These are phyloP conservation scores for Tipula lateralis DNA, from an alignment of 2,888 invertebrate genomes.

Conservation along the genomic window DNA sequence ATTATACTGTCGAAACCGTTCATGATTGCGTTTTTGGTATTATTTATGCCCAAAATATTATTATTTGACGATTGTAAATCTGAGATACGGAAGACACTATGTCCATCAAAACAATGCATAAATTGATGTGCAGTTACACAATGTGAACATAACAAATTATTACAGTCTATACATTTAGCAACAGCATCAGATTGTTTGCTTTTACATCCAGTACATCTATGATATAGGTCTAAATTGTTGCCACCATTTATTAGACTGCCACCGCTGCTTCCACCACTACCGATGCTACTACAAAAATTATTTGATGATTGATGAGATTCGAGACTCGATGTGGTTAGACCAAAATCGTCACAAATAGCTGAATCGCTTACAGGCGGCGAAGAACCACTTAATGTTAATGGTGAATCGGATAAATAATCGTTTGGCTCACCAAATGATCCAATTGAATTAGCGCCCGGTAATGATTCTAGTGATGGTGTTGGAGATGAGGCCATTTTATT, in stretches of 20 bases:
- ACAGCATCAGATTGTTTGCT: slow-evolving; percentile 91
- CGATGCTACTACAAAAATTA: slow-evolving; percentile 49
- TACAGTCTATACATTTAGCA: slow-evolving; percentile 94
- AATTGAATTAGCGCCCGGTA: slow-evolving; percentile 80
- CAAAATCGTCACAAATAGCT: slow-evolving; percentile 69
- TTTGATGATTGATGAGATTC: slow-evolving; percentile 46
- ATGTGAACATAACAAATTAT: slow-evolving; percentile 91
- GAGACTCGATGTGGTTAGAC: slow-evolving; percentile 38
- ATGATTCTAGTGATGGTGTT: slow-evolving; percentile 89
- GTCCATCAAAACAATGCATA: slow-evolving; percentile 98
- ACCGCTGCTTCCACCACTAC: slow-evolving; percentile 51
- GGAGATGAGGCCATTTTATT: slow-evolving; percentile 83
- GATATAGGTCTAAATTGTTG: slow-evolving; percentile 62
- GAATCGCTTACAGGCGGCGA: slow-evolving; percentile 82
- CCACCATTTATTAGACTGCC: slow-evolving; percentile 50
- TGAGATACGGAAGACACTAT: slow-evolving; percentile 65
- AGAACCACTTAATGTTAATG: slow-evolving; percentile 79
- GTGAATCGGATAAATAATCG: slow-evolving; percentile 71
- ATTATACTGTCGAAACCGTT: slow-evolving; percentile 32
- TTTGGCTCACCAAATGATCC: slow-evolving; percentile 78
- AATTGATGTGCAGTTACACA: slow-evolving; percentile 99
- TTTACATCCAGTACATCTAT: slow-evolving; percentile 93
- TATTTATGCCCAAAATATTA: slow-evolving; percentile 41
- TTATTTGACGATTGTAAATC: slow-evolving; percentile 41
- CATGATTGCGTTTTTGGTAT: slow-evolving; percentile 38